Conservation (phyloP, 53 echinoderm and acorn worm genomes). For the Arbacia lixula region DNA sequence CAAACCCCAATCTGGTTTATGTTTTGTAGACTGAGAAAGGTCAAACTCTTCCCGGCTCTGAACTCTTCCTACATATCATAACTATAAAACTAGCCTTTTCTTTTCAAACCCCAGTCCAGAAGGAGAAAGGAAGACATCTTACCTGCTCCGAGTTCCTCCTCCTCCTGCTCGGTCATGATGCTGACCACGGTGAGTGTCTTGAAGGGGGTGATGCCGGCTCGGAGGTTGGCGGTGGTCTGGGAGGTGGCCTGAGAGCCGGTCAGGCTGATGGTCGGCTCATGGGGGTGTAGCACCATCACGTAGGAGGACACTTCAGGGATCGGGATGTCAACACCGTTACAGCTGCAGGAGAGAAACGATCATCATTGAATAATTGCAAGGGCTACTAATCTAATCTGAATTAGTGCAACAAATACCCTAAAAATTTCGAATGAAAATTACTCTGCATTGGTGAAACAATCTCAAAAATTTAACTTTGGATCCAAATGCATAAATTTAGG, state of each 20-base stretch:
- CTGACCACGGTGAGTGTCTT: conserved; percentile 72
- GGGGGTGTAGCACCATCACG: conserved; percentile 85
- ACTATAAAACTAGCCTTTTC: too few species aligned
- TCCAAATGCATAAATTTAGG: too few species aligned
- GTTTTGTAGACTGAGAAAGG: too few species aligned
- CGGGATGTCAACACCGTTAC: conserved; percentile 76
- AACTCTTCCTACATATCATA: too few species aligned
- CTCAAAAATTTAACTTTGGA: too few species aligned
- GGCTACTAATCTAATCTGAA: too few species aligned
- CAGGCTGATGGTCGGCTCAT: conserved; percentile 86
- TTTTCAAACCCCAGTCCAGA: neutral
- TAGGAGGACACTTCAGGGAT: conserved; percentile 82
- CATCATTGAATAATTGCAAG: neutral
- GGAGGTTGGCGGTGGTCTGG: conserved; percentile 67
- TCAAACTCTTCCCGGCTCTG: too few species aligned
- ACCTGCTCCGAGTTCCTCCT: conserved; percentile 78
- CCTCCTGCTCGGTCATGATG: conserved; percentile 67
- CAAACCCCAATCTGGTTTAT: too few species aligned
- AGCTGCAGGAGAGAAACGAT: conserved; percentile 52
- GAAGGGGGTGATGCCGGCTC: conserved; percentile 78
- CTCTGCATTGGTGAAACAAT: too few species aligned
- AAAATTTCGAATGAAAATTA: too few species aligned
- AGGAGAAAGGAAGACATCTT: conserved; percentile 5
- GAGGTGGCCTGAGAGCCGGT: conserved; percentile 83
- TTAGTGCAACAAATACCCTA: too few species aligned